Evolutionary conservation across 35 echinoderm and acorn worm genomes (phyloP).

Genomic region (Patiria miniata): DNA sequence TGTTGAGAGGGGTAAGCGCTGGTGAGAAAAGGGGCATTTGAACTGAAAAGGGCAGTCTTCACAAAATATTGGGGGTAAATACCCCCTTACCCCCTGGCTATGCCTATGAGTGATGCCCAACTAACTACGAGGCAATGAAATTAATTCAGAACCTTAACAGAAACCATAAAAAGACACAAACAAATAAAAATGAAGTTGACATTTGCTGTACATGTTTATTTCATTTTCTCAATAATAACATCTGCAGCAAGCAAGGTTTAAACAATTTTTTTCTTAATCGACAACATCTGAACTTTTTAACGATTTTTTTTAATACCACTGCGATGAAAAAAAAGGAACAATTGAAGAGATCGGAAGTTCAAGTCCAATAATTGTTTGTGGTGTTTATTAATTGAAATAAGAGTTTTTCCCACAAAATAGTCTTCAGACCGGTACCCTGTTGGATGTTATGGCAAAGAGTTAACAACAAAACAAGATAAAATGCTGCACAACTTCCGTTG

Average conservation of each 20-base stretch:
- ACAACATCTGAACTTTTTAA: no score
- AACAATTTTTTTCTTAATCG: not conserved
- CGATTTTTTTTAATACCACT: not conserved
- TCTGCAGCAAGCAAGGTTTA: not conserved
- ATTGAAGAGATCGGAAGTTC: not conserved
- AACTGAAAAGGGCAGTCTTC: no score
- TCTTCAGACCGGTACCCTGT: not conserved
- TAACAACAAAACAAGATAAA: no score
- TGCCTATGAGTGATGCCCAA: no score
- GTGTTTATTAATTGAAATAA: not conserved
- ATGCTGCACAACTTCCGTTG: no score
- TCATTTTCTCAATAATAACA: conserved; percentile 2
- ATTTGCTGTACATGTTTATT: conserved; percentile 22
- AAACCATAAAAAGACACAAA: not conserved
- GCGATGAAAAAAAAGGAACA: not conserved
- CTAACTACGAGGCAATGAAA: no score
- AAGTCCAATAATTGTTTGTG: not conserved
- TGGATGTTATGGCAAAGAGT: not conserved
- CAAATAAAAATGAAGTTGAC: not conserved
- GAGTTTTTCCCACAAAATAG: not conserved
- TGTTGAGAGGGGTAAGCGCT: no score
- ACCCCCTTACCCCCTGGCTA: no score
- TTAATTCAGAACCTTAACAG: no score
- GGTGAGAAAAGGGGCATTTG: no score
- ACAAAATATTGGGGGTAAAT: no score